A percentile compares a stretch with the other conserved stretches of the same genome.
phyloP scores from a whole-genome alignment of 2,888 invertebrate genomes.

The Spisula subtruncata region DNA sequence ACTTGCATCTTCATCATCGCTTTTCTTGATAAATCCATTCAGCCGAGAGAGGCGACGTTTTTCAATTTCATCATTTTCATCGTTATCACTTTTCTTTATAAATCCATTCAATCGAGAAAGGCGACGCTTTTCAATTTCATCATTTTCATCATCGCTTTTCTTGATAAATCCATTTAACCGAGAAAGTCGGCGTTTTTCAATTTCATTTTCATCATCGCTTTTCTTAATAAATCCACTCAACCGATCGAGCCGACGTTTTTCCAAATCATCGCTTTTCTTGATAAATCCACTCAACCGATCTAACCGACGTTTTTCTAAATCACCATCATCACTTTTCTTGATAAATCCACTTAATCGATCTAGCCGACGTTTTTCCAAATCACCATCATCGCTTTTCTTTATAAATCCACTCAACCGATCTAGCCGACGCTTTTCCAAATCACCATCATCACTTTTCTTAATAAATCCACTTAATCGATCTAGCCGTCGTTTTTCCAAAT shows the following conservation, averaged over 20 bases:
- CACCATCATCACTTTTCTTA: conserved; percentile 19
- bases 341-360: conserved; percentile 57
- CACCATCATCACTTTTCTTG: conserved; percentile 40
- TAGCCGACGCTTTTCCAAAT: not conserved
- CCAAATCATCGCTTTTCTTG: conserved; percentile 39
- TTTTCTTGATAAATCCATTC: conserved; percentile 49
- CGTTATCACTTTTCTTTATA: conserved; percentile 24
- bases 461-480: conserved; percentile 39
- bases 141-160: conserved; percentile 31
- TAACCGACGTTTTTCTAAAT: conserved; percentile 31
- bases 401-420: conserved; percentile 32
- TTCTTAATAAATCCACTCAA: conserved; percentile 22
- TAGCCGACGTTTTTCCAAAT: conserved; percentile 11
- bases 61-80: no score
- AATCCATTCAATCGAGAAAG: conserved; percentile 9
- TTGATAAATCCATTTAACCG: conserved; percentile 38
- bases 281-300: conserved; percentile 52
- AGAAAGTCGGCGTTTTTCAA: conserved; percentile 28
- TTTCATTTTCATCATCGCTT: not conserved
- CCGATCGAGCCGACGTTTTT: conserved; percentile 43
- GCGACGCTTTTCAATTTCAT: not conserved
- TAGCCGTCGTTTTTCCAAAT: not conserved
- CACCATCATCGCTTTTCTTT: conserved; percentile 27
- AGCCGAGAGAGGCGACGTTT: not conserved
- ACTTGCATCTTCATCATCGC: conserved; percentile 27